Evolutionary conservation across 2,113 vertebrate species (phyloP).

Genomic region (Engystomops pustulosus): DNA sequence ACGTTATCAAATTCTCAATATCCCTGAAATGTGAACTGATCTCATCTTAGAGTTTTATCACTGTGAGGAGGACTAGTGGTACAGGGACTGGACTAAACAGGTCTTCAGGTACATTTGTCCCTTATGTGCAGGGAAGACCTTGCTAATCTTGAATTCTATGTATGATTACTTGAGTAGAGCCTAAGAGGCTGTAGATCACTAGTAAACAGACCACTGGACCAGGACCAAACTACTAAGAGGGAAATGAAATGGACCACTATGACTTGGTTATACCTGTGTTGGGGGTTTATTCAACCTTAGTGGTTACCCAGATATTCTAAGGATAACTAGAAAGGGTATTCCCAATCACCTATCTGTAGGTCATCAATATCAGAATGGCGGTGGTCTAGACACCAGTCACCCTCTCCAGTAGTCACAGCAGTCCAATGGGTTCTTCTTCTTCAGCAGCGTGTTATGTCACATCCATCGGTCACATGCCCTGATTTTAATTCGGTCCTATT

Average conservation of each 20-base stretch:
- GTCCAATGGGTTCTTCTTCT: too few relatives aligned
- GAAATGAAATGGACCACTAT: background rate
- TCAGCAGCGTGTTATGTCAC: too few relatives aligned
- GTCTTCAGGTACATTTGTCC: background rate
- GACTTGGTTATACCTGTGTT: background rate
- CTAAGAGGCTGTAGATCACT: background rate
- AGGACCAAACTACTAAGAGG: conserved; percentile 22
- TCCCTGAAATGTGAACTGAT: conserved; percentile 39
- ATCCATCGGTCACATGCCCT: too few relatives aligned
- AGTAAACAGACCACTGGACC: background rate
- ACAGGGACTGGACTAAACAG: background rate
- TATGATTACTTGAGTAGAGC: background rate
- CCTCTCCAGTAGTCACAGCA: too few relatives aligned
- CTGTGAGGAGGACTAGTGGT: background rate
- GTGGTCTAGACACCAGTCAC: too few relatives aligned
- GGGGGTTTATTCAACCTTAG: background rate
- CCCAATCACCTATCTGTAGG: too few relatives aligned
- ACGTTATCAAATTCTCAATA: background rate
- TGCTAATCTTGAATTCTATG: background rate
- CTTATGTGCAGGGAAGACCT: background rate
- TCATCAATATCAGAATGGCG: too few relatives aligned
- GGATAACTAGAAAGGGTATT: too few relatives aligned
- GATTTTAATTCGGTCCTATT: too few relatives aligned
- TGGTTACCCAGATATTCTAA: background rate
- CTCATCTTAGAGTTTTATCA: background rate